Conservation (phyloP, 2,113 vertebrate species). For the Neolamprologus brichardi region DNA sequence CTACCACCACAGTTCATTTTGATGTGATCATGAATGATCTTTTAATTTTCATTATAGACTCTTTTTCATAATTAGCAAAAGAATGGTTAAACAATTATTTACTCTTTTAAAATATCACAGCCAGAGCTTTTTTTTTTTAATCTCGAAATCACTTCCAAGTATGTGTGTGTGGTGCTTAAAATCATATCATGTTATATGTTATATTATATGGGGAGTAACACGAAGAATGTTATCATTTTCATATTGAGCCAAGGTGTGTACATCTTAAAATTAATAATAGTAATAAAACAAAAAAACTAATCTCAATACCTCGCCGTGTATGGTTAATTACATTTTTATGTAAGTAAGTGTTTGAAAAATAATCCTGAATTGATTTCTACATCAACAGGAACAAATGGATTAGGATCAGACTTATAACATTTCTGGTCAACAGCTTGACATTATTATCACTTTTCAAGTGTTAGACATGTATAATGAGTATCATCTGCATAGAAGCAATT, state of each 20-base stretch:
- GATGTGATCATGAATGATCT: neutral
- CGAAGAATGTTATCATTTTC: neutral
- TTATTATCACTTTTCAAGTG: neutral
- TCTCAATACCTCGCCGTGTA: fast-evolving
- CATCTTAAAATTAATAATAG: neutral
- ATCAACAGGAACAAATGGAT: neutral
- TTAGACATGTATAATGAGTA: neutral
- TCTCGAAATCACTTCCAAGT: neutral
- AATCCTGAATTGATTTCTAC: fast-evolving
- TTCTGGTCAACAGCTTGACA: neutral
- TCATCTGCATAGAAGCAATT: fast-evolving
- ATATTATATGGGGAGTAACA: neutral
- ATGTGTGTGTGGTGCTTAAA: neutral
- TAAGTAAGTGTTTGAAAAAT: neutral
- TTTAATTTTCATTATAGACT: neutral
- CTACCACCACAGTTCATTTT: neutral
- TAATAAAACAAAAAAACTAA: neutral
- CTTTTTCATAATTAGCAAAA: neutral
- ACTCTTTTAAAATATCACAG: neutral
- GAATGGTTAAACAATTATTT: neutral
- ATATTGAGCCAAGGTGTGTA: neutral
- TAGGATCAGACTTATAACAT: neutral
- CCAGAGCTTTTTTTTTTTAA: neutral
- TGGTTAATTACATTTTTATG: neutral
- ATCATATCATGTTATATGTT: neutral